phyloP scores from a whole-genome alignment of 2,888 invertebrate species.

The Zelleria hepariella region DNA sequence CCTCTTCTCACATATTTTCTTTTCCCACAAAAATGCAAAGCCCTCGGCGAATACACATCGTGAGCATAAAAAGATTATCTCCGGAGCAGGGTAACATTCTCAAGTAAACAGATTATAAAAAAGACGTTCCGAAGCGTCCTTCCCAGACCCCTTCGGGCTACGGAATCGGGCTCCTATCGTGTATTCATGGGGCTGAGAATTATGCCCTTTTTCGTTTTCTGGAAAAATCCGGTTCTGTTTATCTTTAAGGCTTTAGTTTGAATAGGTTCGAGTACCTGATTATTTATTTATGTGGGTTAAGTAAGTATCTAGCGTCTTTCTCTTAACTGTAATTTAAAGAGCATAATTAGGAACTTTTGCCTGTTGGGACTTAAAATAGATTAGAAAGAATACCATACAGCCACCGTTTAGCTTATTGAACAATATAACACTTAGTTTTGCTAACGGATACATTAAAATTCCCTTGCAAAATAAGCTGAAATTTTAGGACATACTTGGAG shows the following conservation, averaged over 20 bases:
- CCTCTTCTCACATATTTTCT: neutral
- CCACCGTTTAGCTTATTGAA: no score
- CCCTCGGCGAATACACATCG: slow-evolving; percentile 35
- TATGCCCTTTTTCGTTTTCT: neutral
- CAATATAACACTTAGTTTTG: no score
- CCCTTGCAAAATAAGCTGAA: no score
- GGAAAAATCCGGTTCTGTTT: neutral
- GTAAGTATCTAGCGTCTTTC: no score
- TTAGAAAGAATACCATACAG: no score
- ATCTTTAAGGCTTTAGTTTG: neutral
- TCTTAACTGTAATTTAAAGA: no score
- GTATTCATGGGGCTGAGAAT: slow-evolving; percentile 23
- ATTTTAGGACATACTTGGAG: no score
- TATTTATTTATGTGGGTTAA: no score
- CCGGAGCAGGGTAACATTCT: slow-evolving; percentile 33
- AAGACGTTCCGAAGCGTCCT: slow-evolving; percentile 40
- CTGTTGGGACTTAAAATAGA: no score
- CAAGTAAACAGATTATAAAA: slow-evolving; percentile 68
- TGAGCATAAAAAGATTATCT: slow-evolving; percentile 56
- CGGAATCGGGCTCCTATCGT: slow-evolving; percentile 6
- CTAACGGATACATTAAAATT: no score
- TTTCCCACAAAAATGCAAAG: slow-evolving; percentile 13
- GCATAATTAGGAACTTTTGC: no score
- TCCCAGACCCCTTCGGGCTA: slow-evolving; percentile 33
- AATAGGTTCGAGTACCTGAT: neutral